phyloP scores from a whole-genome alignment of 2,113 vertebrate species.

The Upupa epops region DNA sequence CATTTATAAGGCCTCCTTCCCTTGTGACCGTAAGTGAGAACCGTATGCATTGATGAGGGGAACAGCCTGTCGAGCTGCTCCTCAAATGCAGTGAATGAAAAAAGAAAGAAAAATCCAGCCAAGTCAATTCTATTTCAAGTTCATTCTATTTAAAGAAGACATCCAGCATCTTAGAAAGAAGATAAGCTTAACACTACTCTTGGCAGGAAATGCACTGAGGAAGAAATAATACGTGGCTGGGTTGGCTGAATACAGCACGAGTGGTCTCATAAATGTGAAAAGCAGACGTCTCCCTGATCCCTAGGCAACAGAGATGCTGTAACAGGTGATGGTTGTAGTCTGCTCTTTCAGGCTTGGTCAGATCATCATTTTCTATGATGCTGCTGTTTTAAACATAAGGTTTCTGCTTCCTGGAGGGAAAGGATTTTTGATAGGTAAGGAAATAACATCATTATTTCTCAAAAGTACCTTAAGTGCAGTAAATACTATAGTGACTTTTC shows the following conservation, averaged over 20 bases:
- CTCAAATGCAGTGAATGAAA: not conserved
- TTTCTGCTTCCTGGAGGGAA: not conserved
- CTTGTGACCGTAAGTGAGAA: not conserved
- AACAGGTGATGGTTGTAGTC: not conserved
- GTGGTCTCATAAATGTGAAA: not conserved
- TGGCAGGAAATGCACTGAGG: not conserved
- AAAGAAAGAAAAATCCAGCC: not conserved
- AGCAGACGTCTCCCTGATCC: not conserved
- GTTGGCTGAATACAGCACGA: not conserved
- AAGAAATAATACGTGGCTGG: not conserved
- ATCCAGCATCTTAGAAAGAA: not conserved
- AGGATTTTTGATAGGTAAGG: not conserved
- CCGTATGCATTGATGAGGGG: not conserved
- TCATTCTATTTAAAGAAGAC: not conserved
- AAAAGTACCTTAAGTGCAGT: not conserved
- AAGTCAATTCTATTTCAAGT: not conserved
- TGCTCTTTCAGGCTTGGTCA: not conserved
- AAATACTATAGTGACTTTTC: not conserved
- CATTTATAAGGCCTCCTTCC: not conserved
- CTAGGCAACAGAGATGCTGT: not conserved
- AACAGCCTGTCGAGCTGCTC: not conserved
- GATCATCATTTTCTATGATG: not conserved
- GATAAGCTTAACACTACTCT: not conserved
- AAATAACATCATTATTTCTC: not conserved
- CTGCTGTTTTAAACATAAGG: conserved; percentile 49